Evolutionary conservation across 2,888 invertebrate genomes (phyloP).

Genomic region (Galerucella calmariensis): DNA sequence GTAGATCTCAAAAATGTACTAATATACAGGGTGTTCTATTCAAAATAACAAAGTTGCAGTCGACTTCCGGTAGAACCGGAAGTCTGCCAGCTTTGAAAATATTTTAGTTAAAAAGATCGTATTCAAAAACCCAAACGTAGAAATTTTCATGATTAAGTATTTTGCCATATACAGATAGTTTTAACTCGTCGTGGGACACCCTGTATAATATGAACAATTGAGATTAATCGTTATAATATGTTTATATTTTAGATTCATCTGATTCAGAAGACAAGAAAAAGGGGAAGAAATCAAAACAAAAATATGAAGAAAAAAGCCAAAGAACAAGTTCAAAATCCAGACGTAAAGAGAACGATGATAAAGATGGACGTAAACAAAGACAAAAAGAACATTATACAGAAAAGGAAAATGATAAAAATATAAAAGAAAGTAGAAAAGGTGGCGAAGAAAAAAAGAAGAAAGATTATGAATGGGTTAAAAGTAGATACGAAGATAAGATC

Average conservation of each 20-base stretch:
- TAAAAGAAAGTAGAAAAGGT: conserved; percentile 23
- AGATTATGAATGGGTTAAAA: conserved; percentile 49
- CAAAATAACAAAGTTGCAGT: no score
- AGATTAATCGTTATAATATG: neutral
- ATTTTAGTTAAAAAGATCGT: no score
- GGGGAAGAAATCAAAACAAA: conserved; percentile 42
- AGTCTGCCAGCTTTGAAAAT: no score
- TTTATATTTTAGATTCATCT: conserved; percentile 43
- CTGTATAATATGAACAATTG: no score
- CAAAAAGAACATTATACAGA: conserved; percentile 24
- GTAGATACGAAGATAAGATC: conserved; percentile 49
- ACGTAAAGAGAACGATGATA: conserved; percentile 17
- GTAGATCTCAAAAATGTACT: no score
- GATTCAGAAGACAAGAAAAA: conserved; percentile 54
- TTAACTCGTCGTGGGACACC: no score
- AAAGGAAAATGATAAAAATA: conserved; percentile 31
- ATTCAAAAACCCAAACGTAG: no score
- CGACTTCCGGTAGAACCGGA: no score
- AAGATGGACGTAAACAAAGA: conserved; percentile 33
- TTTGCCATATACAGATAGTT: no score
- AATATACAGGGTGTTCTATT: no score
- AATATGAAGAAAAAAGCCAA: conserved; percentile 24
- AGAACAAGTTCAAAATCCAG: conserved; percentile 32
- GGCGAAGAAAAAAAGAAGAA: conserved; percentile 33
- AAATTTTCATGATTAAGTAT: no score